Conservation (phyloP, 2,113 vertebrate genomes). For the Andinoacara biseriatus region DNA sequence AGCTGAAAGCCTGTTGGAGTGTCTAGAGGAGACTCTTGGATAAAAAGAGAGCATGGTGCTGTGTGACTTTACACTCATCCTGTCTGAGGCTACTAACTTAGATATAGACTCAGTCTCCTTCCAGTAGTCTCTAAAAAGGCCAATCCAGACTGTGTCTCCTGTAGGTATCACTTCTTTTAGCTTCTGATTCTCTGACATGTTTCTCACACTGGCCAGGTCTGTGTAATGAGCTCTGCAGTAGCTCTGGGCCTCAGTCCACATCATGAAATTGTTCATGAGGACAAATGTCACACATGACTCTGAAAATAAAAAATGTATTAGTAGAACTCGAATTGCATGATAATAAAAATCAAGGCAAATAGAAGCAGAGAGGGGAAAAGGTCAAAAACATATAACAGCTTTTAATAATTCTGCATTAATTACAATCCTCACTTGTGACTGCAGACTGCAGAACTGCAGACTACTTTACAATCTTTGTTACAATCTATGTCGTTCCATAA, state of each 20-base stretch:
- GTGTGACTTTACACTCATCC: too few relatives aligned
- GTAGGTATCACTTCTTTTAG: not conserved
- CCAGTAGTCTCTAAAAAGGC: conserved; percentile 30
- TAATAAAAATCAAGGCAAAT: not conserved
- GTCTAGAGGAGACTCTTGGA: too few relatives aligned
- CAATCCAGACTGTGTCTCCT: conserved; percentile 8
- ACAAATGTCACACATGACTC: not conserved
- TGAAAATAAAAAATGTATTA: not conserved
- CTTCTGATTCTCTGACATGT: not conserved
- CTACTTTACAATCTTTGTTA: too few relatives aligned
- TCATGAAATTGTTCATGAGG: not conserved
- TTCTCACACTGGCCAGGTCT: not conserved
- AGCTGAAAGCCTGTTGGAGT: too few relatives aligned
- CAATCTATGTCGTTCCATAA: not conserved
- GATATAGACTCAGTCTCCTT: not conserved
- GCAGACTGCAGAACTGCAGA: not conserved
- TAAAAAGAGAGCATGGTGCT: too few relatives aligned
- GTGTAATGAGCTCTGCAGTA: not conserved
- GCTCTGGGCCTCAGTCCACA: accelerated
- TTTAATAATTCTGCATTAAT: too few relatives aligned
- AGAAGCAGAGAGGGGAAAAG: too few relatives aligned
- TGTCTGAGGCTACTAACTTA: too few relatives aligned
- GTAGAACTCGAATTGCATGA: not conserved
- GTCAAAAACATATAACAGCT: too few relatives aligned
- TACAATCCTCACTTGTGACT: not conserved